Base-by-base conservation (phyloP, 2,113 vertebrate species). In the Nyctereutes procyonoides region DNA sequence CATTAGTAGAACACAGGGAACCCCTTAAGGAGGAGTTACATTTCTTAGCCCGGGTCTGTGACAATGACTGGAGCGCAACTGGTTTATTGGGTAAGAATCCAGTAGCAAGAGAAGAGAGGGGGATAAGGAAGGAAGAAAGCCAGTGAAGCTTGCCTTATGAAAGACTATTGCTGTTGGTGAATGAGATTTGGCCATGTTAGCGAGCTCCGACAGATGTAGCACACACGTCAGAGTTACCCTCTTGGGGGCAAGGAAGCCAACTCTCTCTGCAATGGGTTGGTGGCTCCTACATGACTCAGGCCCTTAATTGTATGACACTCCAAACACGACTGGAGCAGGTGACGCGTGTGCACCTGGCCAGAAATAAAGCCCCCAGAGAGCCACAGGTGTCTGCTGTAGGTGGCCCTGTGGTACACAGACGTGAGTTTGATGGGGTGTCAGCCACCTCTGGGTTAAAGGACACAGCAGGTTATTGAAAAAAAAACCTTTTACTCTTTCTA, bases 201-300 rank as follows among this genome's bases (percentile, higher is more conserved):
- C 3, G 7, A 58, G 5, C 4, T 55, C 17, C n/a, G n/a, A 20
- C 13, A 22, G 3, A 32, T 11, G 0, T 1, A 81, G 14, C 24
- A 74, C 5, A 55, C 4, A 8, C 24, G 24, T 9, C 5, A 65
- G n/a, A 35, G 30, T 67, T 28, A 56, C 15, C 1, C 14, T 56
- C 17, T 12, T 71, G 20, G 1, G 28, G 1, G 0, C 28, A 55
- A 65, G 8, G 16, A 86, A 81, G 9, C 2, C 5, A 85, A 0
- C 7, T 9, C 4, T 28, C 22, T 43, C 28, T 84, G 15, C 2
- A 13, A 5, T 48, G 20, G 3, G 1, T 24, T 28, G 24, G 28
- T 32, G 32, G 5, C 6, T 60, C 10, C 30, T 87, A 17, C 2
- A 24, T 24, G 43, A 8, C 16, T 62, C 5, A 9, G 3, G 6